phyloP scores from a whole-genome alignment of 2,113 vertebrate species.

The Telmatochromis sp. region DNA sequence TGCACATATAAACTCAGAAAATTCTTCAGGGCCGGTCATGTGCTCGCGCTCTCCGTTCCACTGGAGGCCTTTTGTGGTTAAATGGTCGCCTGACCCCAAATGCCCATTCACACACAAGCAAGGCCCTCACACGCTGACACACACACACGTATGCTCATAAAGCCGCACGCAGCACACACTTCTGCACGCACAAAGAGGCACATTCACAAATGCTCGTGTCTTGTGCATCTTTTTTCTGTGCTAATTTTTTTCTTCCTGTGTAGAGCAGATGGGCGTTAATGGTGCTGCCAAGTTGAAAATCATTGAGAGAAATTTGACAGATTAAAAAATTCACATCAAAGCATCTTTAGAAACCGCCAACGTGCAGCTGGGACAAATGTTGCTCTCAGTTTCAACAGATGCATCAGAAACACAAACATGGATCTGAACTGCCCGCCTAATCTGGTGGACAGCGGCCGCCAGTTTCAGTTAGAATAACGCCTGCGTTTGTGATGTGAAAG shows the following conservation, averaged over 20 bases:
- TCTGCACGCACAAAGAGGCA: neutral
- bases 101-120: constrained; percentile 6
- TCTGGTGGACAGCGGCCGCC: neutral
- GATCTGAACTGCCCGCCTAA: neutral
- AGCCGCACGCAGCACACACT: neutral
- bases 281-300: neutral
- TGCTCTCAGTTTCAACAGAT: neutral
- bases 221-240: neutral
- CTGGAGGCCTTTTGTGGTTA: constrained; percentile 3
- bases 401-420: neutral
- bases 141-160: neutral
- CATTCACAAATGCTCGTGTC: neutral
- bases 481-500: neutral
- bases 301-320: constrained; percentile 12
- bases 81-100: neutral
- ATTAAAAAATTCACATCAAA: constrained; percentile 24
- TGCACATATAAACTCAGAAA: neutral
- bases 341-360: neutral
- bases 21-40: neutral
- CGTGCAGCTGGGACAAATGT: neutral
- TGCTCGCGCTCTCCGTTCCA: neutral
- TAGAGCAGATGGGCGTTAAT: constrained; percentile 6
- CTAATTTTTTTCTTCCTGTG: neutral
- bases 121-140: neutral
- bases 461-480: neutral